Conservation (phyloP, 37 sponge, comb jelly and placozoan genomes). For the Aplysina aerophoba region DNA sequence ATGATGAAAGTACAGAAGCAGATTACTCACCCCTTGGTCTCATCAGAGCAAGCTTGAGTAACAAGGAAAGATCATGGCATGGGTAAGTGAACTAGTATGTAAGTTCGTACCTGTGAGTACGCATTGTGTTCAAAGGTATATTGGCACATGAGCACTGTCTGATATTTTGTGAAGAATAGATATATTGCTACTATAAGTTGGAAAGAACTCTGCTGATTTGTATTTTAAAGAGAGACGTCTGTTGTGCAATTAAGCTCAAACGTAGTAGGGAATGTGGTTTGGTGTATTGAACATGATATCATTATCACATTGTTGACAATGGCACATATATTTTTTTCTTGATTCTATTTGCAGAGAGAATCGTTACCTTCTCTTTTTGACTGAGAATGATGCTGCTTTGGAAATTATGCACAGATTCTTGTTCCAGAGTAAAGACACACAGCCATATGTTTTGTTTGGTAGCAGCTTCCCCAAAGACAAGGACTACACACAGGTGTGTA, state of each 20-base stretch:
- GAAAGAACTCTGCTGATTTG: too few species aligned
- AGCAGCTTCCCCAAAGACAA: slow-evolving; percentile 94
- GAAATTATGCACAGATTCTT: slow-evolving; percentile 70
- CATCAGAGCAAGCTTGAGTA: slow-evolving; percentile 74
- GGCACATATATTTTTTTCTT: background rate
- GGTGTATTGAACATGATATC: too few species aligned
- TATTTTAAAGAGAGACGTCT: too few species aligned
- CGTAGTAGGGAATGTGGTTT: too few species aligned
- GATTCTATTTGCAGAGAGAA: slow-evolving; percentile 65
- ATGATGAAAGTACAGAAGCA: background rate
- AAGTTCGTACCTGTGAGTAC: background rate
- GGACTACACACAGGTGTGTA: slow-evolving; percentile 88
- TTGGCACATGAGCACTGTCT: too few species aligned
- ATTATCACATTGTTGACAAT: too few species aligned
- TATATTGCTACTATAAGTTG: too few species aligned
- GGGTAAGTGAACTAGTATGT: slow-evolving; percentile 69
- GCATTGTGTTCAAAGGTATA: too few species aligned
- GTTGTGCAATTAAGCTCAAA: too few species aligned
- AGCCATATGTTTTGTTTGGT: slow-evolving; percentile 86
- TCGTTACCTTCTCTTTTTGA: slow-evolving; percentile 89
- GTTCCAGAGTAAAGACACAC: background rate
- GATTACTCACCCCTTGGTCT: slow-evolving; percentile 73
- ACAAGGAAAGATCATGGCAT: slow-evolving; percentile 68
- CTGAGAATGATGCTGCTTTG: slow-evolving; percentile 92
- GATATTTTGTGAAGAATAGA: too few species aligned